Evolutionary conservation across 1,140 invertebrate species (phyloP).

Genomic region (Leptinotarsa undecemlineata): DNA sequence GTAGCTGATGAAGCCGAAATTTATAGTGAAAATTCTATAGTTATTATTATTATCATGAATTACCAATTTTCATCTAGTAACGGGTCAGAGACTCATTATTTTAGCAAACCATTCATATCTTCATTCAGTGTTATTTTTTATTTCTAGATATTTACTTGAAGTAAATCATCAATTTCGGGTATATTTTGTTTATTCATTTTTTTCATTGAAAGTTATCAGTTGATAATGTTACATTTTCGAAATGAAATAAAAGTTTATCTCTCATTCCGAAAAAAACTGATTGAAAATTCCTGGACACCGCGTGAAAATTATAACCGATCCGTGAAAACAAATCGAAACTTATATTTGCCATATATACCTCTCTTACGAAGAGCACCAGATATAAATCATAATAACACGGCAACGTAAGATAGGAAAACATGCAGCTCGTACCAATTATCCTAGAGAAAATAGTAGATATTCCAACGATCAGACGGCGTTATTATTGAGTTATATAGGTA

Average conservation of each 20-base stretch:
- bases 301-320: conserved; percentile 1
- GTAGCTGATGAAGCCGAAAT: too few species aligned
- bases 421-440: conserved; percentile 30
- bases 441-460: conserved; percentile 27
- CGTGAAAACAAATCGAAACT: not conserved
- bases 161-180: too few species aligned
- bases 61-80: too few species aligned
- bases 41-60: too few species aligned
- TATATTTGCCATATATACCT: not conserved
- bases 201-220: too few species aligned
- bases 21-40: too few species aligned
- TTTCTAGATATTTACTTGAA: too few species aligned
- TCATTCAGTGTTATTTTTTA: too few species aligned
- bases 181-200: too few species aligned
- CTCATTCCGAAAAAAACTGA: not conserved
- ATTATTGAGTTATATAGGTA: conserved; percentile 34
- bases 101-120: too few species aligned
- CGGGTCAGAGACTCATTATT: too few species aligned
- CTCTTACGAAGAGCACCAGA: not conserved
- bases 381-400: conserved; percentile 24
- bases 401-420: conserved; percentile 22
- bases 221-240: not conserved
- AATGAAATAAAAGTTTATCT: not conserved
- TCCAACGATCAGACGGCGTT: conserved; percentile 30
- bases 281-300: not conserved